phyloP scores from a whole-genome alignment of 64 coral and sea anemone species.

The Cladopsammia gracilis region DNA sequence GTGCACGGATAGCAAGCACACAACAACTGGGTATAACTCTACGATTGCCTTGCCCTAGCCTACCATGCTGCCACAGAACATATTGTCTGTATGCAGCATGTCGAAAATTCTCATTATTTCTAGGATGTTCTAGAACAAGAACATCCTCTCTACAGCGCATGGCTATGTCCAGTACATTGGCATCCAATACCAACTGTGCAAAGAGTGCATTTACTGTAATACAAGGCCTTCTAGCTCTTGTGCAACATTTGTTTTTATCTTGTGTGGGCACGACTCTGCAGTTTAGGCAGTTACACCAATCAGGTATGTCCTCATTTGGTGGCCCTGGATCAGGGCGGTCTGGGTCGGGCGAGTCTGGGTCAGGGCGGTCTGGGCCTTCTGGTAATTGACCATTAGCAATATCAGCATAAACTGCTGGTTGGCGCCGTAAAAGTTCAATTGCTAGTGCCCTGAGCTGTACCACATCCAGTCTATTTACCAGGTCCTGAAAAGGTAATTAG shows the following conservation, averaged over 20 bases:
- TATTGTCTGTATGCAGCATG: slow-evolving; percentile 54
- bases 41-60: slow-evolving; percentile 34
- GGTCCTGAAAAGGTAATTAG: slow-evolving; percentile 19
- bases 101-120: slow-evolving; percentile 45
- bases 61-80: slow-evolving; percentile 42
- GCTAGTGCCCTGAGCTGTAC: not conserved
- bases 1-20: slow-evolving; percentile 2
- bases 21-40: slow-evolving; percentile 44
- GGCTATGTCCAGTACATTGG: slow-evolving; percentile 25
- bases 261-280: slow-evolving; percentile 14
- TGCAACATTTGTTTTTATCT: slow-evolving; percentile 25
- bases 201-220: not conserved
- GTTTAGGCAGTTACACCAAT: slow-evolving; percentile 8
- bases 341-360: not conserved
- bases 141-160: slow-evolving; percentile 14
- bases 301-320: not conserved
- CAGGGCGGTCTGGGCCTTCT: not conserved
- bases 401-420: not conserved
- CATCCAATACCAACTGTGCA: not conserved
- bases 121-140: slow-evolving; percentile 22
- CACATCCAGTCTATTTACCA: not conserved
- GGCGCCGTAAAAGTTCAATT: not conserved
- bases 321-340: not conserved
- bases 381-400: not conserved
- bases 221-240: not conserved